A percentile compares a stretch with the other conserved stretches of the same genome.
Evolutionary conservation across 1,140 invertebrate genomes (phyloP).

Genomic region (Tetramorium alpestre): DNA sequence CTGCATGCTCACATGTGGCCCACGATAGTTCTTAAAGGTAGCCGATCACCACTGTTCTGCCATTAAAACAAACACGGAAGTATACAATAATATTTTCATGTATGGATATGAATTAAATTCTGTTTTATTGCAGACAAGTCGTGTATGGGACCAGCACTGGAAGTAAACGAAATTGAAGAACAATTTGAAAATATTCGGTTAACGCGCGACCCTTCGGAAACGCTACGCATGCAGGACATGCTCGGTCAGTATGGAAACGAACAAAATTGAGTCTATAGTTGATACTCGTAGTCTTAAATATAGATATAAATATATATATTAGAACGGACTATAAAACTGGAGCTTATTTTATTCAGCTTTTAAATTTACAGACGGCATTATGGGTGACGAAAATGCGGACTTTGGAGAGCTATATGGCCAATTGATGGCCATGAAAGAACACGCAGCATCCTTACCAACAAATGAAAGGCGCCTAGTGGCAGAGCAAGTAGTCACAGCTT

Average conservation of each 20-base stretch:
- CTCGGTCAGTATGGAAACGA: constrained; percentile 71
- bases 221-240: constrained; percentile 79
- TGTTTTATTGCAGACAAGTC: constrained; percentile 65
- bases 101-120: background rate
- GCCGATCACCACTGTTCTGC: background rate
- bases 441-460: constrained; percentile 87
- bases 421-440: constrained; percentile 89
- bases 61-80: background rate
- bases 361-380: constrained; percentile 82
- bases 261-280: background rate
- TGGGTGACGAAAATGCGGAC: constrained; percentile 85
- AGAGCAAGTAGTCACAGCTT: constrained; percentile 92
- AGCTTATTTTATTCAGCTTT: background rate
- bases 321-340: background rate
- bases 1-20: constrained; percentile 92
- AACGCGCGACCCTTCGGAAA: constrained; percentile 73
- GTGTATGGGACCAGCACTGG: constrained; percentile 47
- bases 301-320: too few relatives aligned
- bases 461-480: constrained; percentile 90
- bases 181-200: constrained; percentile 81
- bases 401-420: constrained; percentile 89
- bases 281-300: too few relatives aligned
- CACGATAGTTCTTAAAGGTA: constrained; percentile 90
- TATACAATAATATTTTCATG: background rate
- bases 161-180: constrained; percentile 78